Base-by-base conservation (phyloP, 2,888 invertebrate genomes). In the Theretra japonica region DNA sequence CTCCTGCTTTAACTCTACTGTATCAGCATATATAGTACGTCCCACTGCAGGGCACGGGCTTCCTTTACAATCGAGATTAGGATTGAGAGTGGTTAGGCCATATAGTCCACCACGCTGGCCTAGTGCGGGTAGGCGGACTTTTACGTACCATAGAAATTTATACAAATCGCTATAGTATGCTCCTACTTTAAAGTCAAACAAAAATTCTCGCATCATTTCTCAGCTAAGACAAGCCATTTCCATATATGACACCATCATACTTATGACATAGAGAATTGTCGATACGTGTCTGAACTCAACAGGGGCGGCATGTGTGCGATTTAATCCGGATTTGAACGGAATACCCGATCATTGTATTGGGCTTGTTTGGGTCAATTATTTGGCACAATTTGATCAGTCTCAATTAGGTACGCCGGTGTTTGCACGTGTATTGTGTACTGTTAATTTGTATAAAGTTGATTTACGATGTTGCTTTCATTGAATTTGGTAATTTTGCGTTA, bases 291-390 rank as follows among this genome's bases (percentile, higher is more conserved):
- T 33, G 21, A 23, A 69, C n/a, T 69, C n/a, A 69, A 69, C 23
- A 21, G 30, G 53, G 25, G 23, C 53, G 30, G 70, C 74, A 75
- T 75, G 74, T 73, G 74, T 78, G 65, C 70, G 76, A 81, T 83
- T 80, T 77, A 82, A 80, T 79, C 73, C 73, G 60, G 68, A 74
- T 70, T 65, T 62, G 65, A 65, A 33, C 33, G 74, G 75, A 77
- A 80, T 76, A 75, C 72, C 71, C 60, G 68, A 65, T 70, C 17
- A 48, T 65, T 48, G 65, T 65, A 23, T 60, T n/a, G 60, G 41
- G 48, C 23, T 23, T 65, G 23, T 65, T 65, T 65, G 15, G 41
- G 48, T 65, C 65, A 65, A 65, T 70, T 74, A 70, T 70, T 70
- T 68, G 65, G 58, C 72, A 17, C 59, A 50, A 58, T 57, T 70